Evolutionary conservation across 2,113 vertebrate species (phyloP).

Genomic region (Thunnus maccoyii): DNA sequence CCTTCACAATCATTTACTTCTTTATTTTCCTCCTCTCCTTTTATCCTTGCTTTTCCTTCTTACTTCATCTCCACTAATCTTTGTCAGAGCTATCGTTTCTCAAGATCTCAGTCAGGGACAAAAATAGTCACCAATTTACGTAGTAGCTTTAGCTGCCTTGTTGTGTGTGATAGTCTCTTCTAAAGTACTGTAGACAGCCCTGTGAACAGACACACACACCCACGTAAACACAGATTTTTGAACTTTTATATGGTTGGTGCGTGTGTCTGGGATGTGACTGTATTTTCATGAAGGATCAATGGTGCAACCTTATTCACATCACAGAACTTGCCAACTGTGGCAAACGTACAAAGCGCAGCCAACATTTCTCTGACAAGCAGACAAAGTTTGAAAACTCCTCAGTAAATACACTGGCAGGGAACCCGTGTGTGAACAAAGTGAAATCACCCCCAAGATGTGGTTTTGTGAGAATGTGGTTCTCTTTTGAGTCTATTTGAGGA

Average conservation of each 20-base stretch:
- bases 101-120: background rate
- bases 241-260: background rate
- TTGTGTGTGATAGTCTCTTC: background rate
- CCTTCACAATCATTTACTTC: background rate
- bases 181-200: background rate
- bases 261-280: background rate
- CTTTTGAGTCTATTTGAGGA: slow-evolving; percentile 42
- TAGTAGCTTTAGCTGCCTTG: background rate
- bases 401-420: slow-evolving; percentile 37
- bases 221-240: background rate
- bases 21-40: background rate
- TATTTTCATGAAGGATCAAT: slow-evolving; percentile 16
- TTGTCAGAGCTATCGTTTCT: background rate
- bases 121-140: background rate
- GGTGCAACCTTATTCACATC: slow-evolving; percentile 6
- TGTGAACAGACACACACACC: background rate
- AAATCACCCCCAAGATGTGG: slow-evolving; percentile 26
- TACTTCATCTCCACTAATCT: background rate
- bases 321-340: slow-evolving; percentile 15
- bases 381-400: slow-evolving; percentile 46
- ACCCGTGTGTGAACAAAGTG: slow-evolving; percentile 36
- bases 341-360: background rate
- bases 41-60: background rate
- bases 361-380: slow-evolving; percentile 24
- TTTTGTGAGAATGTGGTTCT: slow-evolving; percentile 17